Base-by-base conservation (phyloP, 2,797 vertebrate genomes). In the Eptatretus atami region DNA sequence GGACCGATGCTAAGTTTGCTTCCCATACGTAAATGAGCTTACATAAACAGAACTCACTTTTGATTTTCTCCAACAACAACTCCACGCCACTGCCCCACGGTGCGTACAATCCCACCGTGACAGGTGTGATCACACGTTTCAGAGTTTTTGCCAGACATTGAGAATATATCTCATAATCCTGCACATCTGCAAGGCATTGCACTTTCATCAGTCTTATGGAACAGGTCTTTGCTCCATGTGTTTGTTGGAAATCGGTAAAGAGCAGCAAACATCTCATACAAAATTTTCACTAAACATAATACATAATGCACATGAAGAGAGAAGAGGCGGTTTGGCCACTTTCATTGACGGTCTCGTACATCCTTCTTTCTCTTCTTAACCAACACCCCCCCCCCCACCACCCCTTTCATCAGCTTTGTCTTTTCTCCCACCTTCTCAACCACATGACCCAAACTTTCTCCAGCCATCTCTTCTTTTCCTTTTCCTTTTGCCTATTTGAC, bases 41-140 rank as follows among this genome's bases (percentile, higher is more conserved):
- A 1, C 2, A 44, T 44, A 44, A 44, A 44, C 8, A 25, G 15
- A 13, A 52, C 72, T 73, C 68, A 78, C 76, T 72, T 1, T 70
- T 73, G 53, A 77, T 73, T 15, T 73, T 73, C 64, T 73, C 73
- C 63, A 78, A 67, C 68, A 78, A 71, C 53, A 73, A 65, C 67
- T 76, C 71, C 10, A 81, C 75, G 12, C 79, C 79, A 65, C 78
- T 78, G 66, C 78, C 75, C 9, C 84, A 90, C 60, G 82, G 76
- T 1, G 82, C 81, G 19, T 86, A 88, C 69, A 93, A 79, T 6
- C 84, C 83, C 4, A 92, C 82, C 0, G 84, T 93, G 66, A 80
- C 75, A 0, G 86, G 86, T 1, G 84, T 77, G 0, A 79, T 73
- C 31, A 82, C 76, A 6, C 80, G 81, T 13, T 76, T 81, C 53